Conservation (phyloP, 1,140 invertebrate genomes). For the Drosophila pruinosa region DNA sequence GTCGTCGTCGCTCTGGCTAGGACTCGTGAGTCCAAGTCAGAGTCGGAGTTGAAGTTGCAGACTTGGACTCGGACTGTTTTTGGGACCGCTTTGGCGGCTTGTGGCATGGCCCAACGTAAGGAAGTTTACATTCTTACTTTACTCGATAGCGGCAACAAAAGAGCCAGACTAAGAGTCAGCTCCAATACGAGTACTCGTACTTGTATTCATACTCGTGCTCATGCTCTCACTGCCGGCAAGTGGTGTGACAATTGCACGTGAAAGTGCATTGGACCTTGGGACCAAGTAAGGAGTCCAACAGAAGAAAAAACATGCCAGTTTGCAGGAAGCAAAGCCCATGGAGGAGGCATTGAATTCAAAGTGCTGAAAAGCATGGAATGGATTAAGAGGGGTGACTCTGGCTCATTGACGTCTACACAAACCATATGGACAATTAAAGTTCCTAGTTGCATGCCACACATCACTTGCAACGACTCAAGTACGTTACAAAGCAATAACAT, state of each 20-base stretch:
- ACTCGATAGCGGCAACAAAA: constrained; percentile 61
- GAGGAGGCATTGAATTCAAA: constrained; percentile 22
- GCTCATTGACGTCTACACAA: constrained; percentile 13
- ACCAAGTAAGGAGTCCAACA: constrained; percentile 22
- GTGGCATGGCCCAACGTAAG: constrained; percentile 28
- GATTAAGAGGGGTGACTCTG: not conserved
- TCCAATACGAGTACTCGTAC: constrained; percentile 13
- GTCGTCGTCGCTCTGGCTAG: constrained; percentile 58
- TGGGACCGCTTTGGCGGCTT: constrained; percentile 75
- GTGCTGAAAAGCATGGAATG: not conserved
- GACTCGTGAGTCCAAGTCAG: not conserved
- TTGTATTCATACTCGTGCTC: not conserved
- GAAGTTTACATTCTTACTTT: constrained; percentile 72
- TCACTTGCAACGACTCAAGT: not conserved
- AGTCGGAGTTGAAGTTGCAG: not conserved
- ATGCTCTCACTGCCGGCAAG: constrained; percentile 45
- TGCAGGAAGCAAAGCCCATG: not conserved
- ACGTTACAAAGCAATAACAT: constrained; percentile 6
- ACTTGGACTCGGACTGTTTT: constrained; percentile 41
- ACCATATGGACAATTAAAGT: constrained; percentile 66
- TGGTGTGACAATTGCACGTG: constrained; percentile 79
- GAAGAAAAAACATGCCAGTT: constrained; percentile 7
- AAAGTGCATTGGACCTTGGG: constrained; percentile 73
- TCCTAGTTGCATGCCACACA: not conserved
- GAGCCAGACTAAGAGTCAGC: constrained; percentile 56